Evolutionary conservation across 1,140 invertebrate species (phyloP), one percentile per base, ranked within the genome.

Genomic region (Brachionus angularis): DNA sequence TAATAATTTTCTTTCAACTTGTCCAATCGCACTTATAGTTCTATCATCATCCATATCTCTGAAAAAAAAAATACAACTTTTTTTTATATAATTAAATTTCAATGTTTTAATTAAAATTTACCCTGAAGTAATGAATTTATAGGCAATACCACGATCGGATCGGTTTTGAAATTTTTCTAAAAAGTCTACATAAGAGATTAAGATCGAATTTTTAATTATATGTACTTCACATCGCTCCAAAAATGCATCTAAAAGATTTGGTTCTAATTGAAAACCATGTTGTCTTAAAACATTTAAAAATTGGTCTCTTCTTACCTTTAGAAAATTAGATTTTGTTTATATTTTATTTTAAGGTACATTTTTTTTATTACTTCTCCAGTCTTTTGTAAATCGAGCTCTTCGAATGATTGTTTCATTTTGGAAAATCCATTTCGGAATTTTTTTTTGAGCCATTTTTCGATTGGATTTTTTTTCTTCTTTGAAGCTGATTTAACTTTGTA

Each of bases 401-500:
- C 77, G 73, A 82, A 81, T n/a, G 73, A 73, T 27, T 77, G 75
- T 42, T 77, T 76, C 77, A 82, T 79, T 25, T 73, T 72, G 10
- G 72, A 67, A 73, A 80, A 82, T 12, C 80, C 80, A 72, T 80
- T 78, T 42, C 79, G 73, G 74, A 82, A 82, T 73, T 80, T 81
- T 46, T 78, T 76, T 72, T 82, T 82, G 44, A 82, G 73, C 79
- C 78, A 81, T 44, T 74, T 75, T 72, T 82, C 79, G 12, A 82
- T 73, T 16, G 46, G 44, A 52, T 70, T 70, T 29, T 70, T 36
- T 18, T 70, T 53, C 18, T 70, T 33, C 2, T 7, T 25, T 42
- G 10, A 10, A 25, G 42, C 42, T 34, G 39, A 14, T 39, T 58
- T 58, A 14, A 58, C 42, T 67, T 67, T 50, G 10, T 67, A 67